Base-by-base conservation (phyloP, 2,113 vertebrate species). In the Penelope pileata region DNA sequence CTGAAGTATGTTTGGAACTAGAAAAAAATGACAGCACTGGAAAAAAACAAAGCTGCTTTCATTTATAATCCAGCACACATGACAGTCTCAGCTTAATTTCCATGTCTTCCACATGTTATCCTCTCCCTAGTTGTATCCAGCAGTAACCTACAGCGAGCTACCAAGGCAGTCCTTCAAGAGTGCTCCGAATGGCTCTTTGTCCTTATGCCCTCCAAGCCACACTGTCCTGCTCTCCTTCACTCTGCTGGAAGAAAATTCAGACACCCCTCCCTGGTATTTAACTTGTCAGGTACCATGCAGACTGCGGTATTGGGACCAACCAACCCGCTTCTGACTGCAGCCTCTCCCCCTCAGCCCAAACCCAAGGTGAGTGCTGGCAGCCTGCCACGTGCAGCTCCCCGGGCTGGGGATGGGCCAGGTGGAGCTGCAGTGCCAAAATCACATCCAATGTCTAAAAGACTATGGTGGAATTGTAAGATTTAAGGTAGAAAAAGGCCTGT, bases 321-420 rank as follows among this genome's bases (percentile, higher is more conserved):
- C 26, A 8, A 43, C 10, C 34, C 42, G 36, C 54, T 56, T 6
- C 38, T 0, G 0, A 27, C 2, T 30, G 34, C 45, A 70, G 51
- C 51, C 63, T 50, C 76, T 75, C 32, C 0, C 0, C 30, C n/a
- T 16, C 2, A 11, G 58, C 40, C 47, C 51, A 63, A 51, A 26
- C 10, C 12, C 9, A 21, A 67, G 36, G 6, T 9, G 38, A 40
- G 34, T 66, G 2, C 72, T 50, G 36, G 6, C 5, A 51, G 27
- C 36, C 51, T 58, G 15, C 43, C 16, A 23, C 1, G 2, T 3
- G 7, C 66, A 56, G 40, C 16, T 85, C 32, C 50, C 29, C 30
- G 29, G 40, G 9, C 34, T 12, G 53, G 72, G 43, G n/a, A 60
- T 53, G 47, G 43, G 48, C 63, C 36, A 78, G 30, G 36, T 3